Conservation (phyloP, 2,888 invertebrate species). For the Nomada lathburiana region DNA sequence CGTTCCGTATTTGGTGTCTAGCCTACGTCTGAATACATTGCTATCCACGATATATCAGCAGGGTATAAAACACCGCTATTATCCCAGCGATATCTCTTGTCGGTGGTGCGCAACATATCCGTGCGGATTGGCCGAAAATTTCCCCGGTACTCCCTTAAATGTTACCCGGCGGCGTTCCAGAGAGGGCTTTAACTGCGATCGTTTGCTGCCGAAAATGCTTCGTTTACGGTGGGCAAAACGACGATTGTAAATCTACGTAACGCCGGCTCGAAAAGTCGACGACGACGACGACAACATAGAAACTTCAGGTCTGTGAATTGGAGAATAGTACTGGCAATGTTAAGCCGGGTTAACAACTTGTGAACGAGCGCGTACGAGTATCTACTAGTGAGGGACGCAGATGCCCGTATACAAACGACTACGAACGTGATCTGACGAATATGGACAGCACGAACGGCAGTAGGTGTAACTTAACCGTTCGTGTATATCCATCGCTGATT, state of each 20-base stretch:
- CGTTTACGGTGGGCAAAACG: conserved; percentile 69
- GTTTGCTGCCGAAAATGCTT: conserved; percentile 71
- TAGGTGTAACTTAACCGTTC: too few relatives aligned
- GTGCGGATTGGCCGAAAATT: conserved; percentile 64
- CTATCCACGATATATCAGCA: conserved; percentile 51
- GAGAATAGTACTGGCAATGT: conserved; percentile 21
- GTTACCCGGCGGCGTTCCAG: conserved; percentile 66
- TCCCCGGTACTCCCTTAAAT: conserved; percentile 63
- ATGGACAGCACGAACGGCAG: too few relatives aligned
- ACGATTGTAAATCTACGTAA: conserved; percentile 67
- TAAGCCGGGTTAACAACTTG: background rate
- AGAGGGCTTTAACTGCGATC: conserved; percentile 66
- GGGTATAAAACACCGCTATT: conserved; percentile 58
- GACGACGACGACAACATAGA: conserved; percentile 14
- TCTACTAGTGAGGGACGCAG: too few relatives aligned
- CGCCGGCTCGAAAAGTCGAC: conserved; percentile 58
- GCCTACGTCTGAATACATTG: conserved; percentile 39
- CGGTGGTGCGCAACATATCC: conserved; percentile 56
- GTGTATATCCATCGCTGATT: too few relatives aligned
- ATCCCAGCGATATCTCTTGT: conserved; percentile 62
- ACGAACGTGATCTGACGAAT: too few relatives aligned
- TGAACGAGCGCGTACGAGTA: too few relatives aligned
- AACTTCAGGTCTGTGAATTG: conserved; percentile 34
- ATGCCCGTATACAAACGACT: too few relatives aligned
- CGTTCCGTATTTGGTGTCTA: conserved; percentile 23